These are phyloP conservation scores for Drosophila acutilabella DNA, from an alignment of 2,888 invertebrate genomes.

Conservation along the genomic window DNA sequence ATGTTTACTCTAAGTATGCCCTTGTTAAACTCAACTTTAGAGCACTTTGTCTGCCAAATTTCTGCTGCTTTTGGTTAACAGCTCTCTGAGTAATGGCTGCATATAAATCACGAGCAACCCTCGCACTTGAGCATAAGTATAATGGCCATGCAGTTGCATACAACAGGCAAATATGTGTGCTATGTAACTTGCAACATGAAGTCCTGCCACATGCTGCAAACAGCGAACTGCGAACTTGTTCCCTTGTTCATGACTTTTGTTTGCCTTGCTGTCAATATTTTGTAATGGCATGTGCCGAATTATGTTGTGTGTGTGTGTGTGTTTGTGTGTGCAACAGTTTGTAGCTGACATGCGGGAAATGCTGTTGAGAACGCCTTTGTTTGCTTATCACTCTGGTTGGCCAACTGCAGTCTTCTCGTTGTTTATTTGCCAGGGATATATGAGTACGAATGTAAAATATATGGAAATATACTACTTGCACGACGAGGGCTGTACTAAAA, in stretches of 20 bases:
- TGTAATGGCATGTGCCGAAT: constrained; percentile 67
- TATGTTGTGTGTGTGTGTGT: constrained; percentile 36
- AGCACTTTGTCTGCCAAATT: neutral
- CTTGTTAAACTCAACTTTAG: neutral
- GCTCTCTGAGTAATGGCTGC: neutral
- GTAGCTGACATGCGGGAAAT: constrained; percentile 47
- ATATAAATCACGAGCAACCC: constrained; percentile 5
- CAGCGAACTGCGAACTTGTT: constrained; percentile 26
- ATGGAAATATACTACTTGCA: constrained; percentile 9
- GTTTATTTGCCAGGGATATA: constrained; percentile 46
- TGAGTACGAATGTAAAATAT: constrained; percentile 37
- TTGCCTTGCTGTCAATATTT: constrained; percentile 66
- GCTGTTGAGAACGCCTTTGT: constrained; percentile 53
- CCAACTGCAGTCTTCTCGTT: constrained; percentile 38
- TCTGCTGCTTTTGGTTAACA: constrained; percentile 4
- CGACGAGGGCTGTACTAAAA: constrained; percentile 13
- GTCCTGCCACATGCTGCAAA: constrained; percentile 11
- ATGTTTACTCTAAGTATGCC: neutral
- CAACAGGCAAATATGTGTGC: constrained; percentile 45
- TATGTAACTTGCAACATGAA: constrained; percentile 47
- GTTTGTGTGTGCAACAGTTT: constrained; percentile 45
- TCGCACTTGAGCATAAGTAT: neutral
- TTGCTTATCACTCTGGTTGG: constrained; percentile 59
- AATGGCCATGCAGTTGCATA: constrained; percentile 15
- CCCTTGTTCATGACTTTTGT: constrained; percentile 33